Conservation (phyloP, 2,888 invertebrate species). For the Metacarcinus magister region DNA sequence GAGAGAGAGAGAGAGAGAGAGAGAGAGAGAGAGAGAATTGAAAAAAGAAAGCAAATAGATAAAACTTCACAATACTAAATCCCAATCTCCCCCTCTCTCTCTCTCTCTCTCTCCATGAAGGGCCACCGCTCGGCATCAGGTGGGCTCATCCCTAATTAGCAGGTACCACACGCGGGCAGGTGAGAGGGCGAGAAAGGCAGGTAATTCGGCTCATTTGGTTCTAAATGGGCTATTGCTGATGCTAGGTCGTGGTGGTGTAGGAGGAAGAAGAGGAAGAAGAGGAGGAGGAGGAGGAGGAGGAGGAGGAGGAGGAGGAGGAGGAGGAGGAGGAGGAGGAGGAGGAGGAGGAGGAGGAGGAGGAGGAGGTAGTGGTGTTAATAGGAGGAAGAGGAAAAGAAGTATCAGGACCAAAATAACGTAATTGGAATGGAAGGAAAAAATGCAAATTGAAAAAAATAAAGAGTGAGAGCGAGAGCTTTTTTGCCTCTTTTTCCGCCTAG, state of each 20-base stretch:
- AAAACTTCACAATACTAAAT: not conserved
- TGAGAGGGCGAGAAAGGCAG: constrained; percentile 33
- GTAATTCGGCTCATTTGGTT: not conserved
- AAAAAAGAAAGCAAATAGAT: not conserved
- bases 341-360: too few relatives aligned
- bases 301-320: too few relatives aligned
- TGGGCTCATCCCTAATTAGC: not conserved
- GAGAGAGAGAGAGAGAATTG: not conserved
- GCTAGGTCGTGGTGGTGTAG: too few relatives aligned
- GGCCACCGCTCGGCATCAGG: not conserved
- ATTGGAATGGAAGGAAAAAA: too few relatives aligned
- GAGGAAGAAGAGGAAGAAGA: too few relatives aligned
- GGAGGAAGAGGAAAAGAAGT: too few relatives aligned
- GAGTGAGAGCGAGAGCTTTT: too few relatives aligned
- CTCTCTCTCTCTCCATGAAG: not conserved
- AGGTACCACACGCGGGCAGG: constrained; percentile 20
- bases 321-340: too few relatives aligned
- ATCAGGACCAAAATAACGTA: too few relatives aligned
- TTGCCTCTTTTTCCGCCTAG: too few relatives aligned
- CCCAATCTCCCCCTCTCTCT: not conserved
- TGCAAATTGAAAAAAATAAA: not conserved
- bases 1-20: not conserved
- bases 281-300: too few relatives aligned
- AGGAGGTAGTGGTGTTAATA: too few relatives aligned
- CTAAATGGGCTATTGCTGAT: not conserved